Evolutionary conservation across 2,113 vertebrate species (phyloP), one percentile per base, ranked within the genome.

Genomic region (Apus apus): DNA sequence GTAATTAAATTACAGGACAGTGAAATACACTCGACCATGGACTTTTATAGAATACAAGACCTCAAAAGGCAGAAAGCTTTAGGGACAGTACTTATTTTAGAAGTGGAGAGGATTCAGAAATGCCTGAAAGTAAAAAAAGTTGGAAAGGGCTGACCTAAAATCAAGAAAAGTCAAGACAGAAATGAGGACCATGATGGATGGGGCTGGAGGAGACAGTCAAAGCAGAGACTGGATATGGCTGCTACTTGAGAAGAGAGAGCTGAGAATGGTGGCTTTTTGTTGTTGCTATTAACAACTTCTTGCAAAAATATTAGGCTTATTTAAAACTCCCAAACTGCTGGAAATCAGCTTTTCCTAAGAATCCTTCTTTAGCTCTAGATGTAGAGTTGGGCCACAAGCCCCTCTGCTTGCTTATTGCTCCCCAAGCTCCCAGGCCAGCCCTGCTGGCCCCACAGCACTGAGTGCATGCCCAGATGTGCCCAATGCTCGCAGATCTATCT

Each of bases 281-380:
- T 70, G 67, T 48, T 25, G 19, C 70, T 92, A 38, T 73, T 78
- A 92, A 75, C 60, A 90, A 68, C 54, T 72, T 25, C 50, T 74
- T 72, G 34, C 56, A 90, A 87, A 97, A 94, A 85, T 43, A 84
- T 72, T 27, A 94, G 61, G 34, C 57, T 94, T 81, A 26, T 60
- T 64, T 77, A 43, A 92, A 92, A 57, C 11, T 57, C 30, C 18
- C 29, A 53, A 85, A 90, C 27, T 3, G 3, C 4, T 90, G 72
- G 68, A 71, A 93, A 68, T 53, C 48, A 78, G 40, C 57, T 85
- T 32, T 82, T 84, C 45, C 61, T 32, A 40, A 79, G 43, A 82
- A 61, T 30, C 19, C 57, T 82, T 71, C 58, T 58, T 60, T 54
- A 84, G 36, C 30, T 71, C 7, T 71, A 88, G 68, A 45, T 60